phyloP scores from a whole-genome alignment of 2,888 invertebrate genomes.

The Mesoligia furuncula region DNA sequence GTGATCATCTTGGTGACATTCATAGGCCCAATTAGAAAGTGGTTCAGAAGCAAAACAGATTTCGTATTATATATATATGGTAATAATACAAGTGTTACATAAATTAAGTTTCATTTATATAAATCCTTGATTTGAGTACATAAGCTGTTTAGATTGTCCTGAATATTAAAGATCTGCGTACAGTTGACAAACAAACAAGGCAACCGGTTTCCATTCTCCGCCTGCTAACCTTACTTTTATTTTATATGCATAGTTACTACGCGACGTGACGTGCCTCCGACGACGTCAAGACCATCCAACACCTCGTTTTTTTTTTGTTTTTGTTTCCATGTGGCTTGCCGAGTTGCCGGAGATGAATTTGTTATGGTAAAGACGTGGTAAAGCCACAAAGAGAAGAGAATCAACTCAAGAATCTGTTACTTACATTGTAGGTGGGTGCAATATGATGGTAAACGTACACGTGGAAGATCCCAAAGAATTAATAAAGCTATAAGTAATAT shows the following conservation, averaged over 20 bases:
- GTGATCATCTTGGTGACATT: constrained; percentile 37
- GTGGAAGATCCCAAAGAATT: not conserved
- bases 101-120: constrained; percentile 9
- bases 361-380: constrained; percentile 3
- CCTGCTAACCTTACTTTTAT: constrained; percentile 62
- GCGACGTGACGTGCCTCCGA: constrained; percentile 43
- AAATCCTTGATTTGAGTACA: constrained; percentile 43
- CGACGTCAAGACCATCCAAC: constrained; percentile 36
- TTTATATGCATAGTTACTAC: constrained; percentile 35
- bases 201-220: constrained; percentile 66
- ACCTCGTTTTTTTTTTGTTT: constrained; percentile 34
- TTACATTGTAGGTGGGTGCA: not conserved
- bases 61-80: not conserved
- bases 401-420: not conserved
- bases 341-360: constrained; percentile 19
- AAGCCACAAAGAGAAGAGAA: constrained; percentile 7
- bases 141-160: constrained; percentile 43
- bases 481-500: not conserved
- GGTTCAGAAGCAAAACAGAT: not conserved
- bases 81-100: constrained; percentile 20
- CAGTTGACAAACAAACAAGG: constrained; percentile 55
- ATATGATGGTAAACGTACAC: not conserved
- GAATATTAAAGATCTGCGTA: constrained; percentile 15
- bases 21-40: constrained; percentile 45
- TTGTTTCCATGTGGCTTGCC: constrained; percentile 32